Base-by-base conservation (phyloP, 2,797 vertebrate genomes). In the Esox masquinongy region DNA sequence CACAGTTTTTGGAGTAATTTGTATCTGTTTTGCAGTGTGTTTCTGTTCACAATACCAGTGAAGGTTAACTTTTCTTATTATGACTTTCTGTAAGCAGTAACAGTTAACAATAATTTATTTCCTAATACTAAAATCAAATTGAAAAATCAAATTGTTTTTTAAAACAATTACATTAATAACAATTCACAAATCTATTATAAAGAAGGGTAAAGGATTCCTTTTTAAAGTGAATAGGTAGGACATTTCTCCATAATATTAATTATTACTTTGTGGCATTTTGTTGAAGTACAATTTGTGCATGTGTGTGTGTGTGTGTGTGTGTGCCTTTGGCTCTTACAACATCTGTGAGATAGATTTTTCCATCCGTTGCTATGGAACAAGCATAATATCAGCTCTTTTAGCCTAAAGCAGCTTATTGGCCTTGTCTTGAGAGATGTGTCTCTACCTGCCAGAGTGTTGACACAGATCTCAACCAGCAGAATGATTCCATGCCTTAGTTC, bases 221-320 rank as follows among this genome's bases (percentile, higher is more conserved):
- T 47, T 16, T 31, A 29, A 16, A 34, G 63, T 16, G 63, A 29
- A 66, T 64, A 64, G 61, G 5, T 24, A 64, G 14, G 24, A 26
- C 12, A 64, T 12, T 15, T 14, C 14, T 31, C 22, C 24, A 26
- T 24, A 53, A 63, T 17, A 64, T 15, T 24, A 31, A 5, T 29
- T 16, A 14, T 31, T 29, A 31, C 24, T 67, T 29, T 66, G 16
- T 19, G 1, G 64, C 64, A 67, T 19, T 16, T 66, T 66, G 15
- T 66, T 34, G 16, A 2, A 7, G 15, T 19, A 67, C 29, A 39
- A 22, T 39, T 3, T 68, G 17, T 66, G 63, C n/a, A 2, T 66
- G 26, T 66, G 63, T 66, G 63, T 66, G 26, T 66, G 61, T 64
- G 61, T 64, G 61, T 64, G 61, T 64, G 24, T 53, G 43, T 31